These are phyloP conservation scores for Augochlorella aurata DNA, from an alignment of 2,888 invertebrate species.

Conservation along the genomic window DNA sequence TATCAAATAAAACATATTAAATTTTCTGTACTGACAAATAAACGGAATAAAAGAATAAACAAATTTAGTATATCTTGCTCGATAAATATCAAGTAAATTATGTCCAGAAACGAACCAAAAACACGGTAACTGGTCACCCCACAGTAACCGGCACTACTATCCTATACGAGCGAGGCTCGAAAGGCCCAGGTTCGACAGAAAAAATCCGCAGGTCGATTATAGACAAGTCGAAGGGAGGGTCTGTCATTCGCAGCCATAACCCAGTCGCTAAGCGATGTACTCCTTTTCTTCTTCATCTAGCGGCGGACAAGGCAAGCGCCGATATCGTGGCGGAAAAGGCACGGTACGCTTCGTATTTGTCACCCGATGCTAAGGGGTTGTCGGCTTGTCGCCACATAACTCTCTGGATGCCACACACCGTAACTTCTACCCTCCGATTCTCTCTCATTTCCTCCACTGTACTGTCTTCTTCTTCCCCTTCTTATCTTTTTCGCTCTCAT, in stretches of 20 bases:
- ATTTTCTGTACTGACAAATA: no score
- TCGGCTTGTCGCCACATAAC: slow-evolving; percentile 76
- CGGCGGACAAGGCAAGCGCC: slow-evolving; percentile 56
- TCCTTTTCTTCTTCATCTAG: slow-evolving; percentile 40
- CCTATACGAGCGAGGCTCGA: neutral
- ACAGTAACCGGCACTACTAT: no score
- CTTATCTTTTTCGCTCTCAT: neutral
- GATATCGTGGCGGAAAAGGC: slow-evolving; percentile 64
- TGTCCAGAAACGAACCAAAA: no score
- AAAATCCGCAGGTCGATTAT: slow-evolving; percentile 61
- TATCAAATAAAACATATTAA: no score
- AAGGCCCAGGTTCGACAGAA: slow-evolving; percentile 13
- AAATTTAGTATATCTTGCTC: no score
- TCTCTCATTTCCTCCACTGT: neutral
- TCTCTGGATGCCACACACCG: slow-evolving; percentile 68
- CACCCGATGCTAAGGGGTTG: slow-evolving; percentile 76
- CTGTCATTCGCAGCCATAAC: slow-evolving; percentile 71
- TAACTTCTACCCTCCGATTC: slow-evolving; percentile 54
- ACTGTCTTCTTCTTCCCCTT: neutral
- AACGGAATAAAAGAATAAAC: no score
- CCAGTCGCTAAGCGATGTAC: slow-evolving; percentile 71
- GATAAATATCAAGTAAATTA: no score
- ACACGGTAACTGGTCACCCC: no score
- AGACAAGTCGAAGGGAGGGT: slow-evolving; percentile 55
- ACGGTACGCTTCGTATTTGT: slow-evolving; percentile 73